A percentile compares a stretch with the other conserved stretches of the same genome.
These are phyloP conservation scores for Drosophila saltans DNA, from an alignment of 1,140 invertebrate genomes.

Conservation along the genomic window DNA sequence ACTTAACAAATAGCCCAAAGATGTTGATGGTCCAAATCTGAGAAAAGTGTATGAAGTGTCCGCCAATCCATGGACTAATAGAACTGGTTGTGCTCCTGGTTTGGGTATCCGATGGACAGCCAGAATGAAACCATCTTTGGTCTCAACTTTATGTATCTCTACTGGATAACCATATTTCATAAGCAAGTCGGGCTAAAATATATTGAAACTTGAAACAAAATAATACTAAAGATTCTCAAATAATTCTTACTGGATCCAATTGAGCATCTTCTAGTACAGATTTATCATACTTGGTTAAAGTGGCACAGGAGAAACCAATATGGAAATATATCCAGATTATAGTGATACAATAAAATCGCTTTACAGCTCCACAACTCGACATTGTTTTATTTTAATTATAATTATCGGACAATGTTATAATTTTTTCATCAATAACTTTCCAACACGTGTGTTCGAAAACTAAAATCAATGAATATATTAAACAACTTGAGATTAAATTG, in stretches of 20 bases:
- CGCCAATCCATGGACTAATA: constrained; percentile 87
- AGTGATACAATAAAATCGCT: too few relatives aligned
- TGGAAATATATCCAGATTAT: constrained; percentile 17
- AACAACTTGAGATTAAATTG: too few relatives aligned
- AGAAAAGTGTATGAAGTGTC: constrained; percentile 75
- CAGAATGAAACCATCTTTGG: constrained; percentile 85
- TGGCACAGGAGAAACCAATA: neutral
- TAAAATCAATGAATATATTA: too few relatives aligned
- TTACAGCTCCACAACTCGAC: neutral
- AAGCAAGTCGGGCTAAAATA: constrained; percentile 74
- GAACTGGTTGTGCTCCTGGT: constrained; percentile 83
- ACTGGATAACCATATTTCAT: constrained; percentile 85
- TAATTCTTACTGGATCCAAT: constrained; percentile 25
- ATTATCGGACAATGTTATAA: too few relatives aligned
- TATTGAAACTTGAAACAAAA: neutral
- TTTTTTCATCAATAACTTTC: neutral
- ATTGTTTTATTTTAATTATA: constrained; percentile 5
- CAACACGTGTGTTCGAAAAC: neutral
- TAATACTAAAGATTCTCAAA: too few relatives aligned
- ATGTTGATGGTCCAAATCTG: constrained; percentile 84
- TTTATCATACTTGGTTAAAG: constrained; percentile 18
- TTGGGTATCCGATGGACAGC: constrained; percentile 82
- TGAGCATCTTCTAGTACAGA: constrained; percentile 31
- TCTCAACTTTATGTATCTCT: constrained; percentile 84
- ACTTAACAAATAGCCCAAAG: constrained; percentile 85